phyloP scores from a whole-genome alignment of 2,113 vertebrate species.

The Oceanites oceanicus region DNA sequence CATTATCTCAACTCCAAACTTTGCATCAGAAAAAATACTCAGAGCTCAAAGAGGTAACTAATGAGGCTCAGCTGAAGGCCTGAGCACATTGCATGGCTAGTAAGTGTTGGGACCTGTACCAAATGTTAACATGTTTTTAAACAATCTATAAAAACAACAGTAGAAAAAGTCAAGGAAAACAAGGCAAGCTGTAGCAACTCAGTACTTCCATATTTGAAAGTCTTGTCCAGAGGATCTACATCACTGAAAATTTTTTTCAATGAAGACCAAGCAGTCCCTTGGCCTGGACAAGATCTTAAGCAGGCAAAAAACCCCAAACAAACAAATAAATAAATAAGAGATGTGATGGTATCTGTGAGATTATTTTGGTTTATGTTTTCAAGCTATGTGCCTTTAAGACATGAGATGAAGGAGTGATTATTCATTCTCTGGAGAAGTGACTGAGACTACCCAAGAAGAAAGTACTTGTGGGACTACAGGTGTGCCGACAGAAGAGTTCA shows the following conservation, averaged over 20 bases:
- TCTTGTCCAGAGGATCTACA: background rate
- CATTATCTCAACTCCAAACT: background rate
- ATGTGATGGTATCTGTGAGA: background rate
- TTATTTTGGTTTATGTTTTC: background rate
- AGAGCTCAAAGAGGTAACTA: background rate
- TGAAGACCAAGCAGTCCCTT: background rate
- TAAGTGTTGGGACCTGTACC: background rate
- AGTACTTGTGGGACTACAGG: background rate
- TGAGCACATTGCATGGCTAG: background rate
- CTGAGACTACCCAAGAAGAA: background rate
- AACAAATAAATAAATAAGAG: background rate
- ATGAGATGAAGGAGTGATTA: background rate
- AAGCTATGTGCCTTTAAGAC: background rate
- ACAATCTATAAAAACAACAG: background rate
- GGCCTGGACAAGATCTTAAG: background rate
- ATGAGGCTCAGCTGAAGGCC: background rate
- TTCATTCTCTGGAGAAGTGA: background rate
- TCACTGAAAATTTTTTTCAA: background rate
- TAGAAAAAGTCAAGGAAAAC: background rate
- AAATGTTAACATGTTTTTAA: background rate
- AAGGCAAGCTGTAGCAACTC: background rate
- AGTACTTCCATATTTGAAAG: background rate
- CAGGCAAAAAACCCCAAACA: rapidly evolving
- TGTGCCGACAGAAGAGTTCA: background rate
- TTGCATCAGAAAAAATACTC: background rate